Base-by-base conservation (phyloP, 2,797 vertebrate genomes). In the Tadarida brasiliensis region DNA sequence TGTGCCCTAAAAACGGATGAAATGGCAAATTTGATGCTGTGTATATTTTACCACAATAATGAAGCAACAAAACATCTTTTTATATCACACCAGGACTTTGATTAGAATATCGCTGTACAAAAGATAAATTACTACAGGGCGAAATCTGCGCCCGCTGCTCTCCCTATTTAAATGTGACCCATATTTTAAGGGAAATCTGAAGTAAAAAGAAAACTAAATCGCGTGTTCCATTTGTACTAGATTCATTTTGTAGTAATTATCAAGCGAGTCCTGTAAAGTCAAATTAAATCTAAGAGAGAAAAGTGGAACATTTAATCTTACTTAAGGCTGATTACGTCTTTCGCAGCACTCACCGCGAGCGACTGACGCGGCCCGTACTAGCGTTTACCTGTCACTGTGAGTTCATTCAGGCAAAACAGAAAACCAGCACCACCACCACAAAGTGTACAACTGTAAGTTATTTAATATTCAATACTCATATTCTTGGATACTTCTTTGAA, bases 141-240 rank as follows among this genome's bases (percentile, higher is more conserved):
- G 15, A 67, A 47, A 91, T 88, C 47, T 77, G 44, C 16, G 61
- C 54, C 30, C 63, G 8, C 22, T 51, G 20, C 14, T 91, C 51
- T 92, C 94, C 94, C 22, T 68, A 73, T 73, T 90, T 95, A 92
- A 93, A 73, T 71, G 20, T 74, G 51, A 78, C 35, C 6, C 47
- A 65, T 51, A 70, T 81, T 90, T 88, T 77, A 96, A 93, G 54
- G 78, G 76, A 97, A 95, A 86, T 33, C 17, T 85, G 30, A 56
- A 81, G 22, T 56, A 51, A 63, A 86, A 84, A 57, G 67, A 94
- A 80, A 78, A 17, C 11, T 33, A 71, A 90, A 71, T 51, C 5
- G 26, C 67, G 65, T 49, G 87, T 91, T 47, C 47, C 47, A 94
- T 65, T 87, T 63, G 68, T 59, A 78, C 39, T 81, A 94, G 57